Percentiles rank a stretch among this genome's conserved stretches.
Evolutionary conservation across 2,113 vertebrate genomes (phyloP).

Genomic region (Zonotrichia leucophrys): DNA sequence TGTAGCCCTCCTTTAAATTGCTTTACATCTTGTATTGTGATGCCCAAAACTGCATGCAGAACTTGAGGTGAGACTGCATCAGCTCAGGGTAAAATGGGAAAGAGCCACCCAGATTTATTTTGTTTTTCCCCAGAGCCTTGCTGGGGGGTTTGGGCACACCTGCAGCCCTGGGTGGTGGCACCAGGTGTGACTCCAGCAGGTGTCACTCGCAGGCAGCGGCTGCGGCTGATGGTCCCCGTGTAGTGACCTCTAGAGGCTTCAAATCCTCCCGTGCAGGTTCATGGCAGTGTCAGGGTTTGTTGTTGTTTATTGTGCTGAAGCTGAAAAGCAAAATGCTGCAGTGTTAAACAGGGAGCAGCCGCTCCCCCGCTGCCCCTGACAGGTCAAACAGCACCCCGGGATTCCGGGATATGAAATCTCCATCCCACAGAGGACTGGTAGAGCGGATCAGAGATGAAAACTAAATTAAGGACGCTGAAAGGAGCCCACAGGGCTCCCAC

Average conservation of each 20-base stretch:
- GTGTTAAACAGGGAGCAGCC: background rate
- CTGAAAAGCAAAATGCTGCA: background rate
- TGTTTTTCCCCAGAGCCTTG: background rate
- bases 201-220: conserved; percentile 55
- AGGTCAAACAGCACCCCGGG: background rate
- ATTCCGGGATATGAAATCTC: background rate
- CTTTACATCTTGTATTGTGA: background rate
- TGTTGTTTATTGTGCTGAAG: background rate
- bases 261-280: background rate
- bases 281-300: background rate
- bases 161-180: background rate
- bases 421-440: background rate
- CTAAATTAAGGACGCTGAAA: background rate
- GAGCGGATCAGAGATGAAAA: background rate
- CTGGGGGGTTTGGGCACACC: background rate
- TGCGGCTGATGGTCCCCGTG: background rate
- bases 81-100: background rate
- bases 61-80: background rate
- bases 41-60: background rate
- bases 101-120: background rate
- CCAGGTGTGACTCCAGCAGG: conserved; percentile 34
- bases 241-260: conserved; percentile 39
- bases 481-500: background rate
- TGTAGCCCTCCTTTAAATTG: background rate
- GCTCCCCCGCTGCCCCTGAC: background rate